Evolutionary conservation across 2,888 invertebrate species (phyloP).

Genomic region (Zygogramma bicolorata): DNA sequence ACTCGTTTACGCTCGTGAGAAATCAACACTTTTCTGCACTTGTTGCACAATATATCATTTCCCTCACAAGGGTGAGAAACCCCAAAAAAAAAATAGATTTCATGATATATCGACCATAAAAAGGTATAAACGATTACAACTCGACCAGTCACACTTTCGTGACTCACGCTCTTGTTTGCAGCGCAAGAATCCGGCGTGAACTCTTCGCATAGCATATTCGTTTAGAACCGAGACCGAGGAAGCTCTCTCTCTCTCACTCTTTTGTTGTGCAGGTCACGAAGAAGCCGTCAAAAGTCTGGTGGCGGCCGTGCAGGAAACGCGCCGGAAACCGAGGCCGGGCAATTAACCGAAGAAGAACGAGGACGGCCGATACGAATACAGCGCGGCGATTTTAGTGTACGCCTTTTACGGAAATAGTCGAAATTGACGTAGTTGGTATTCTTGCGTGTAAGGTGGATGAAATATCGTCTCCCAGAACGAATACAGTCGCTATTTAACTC

Average conservation of each 20-base stretch:
- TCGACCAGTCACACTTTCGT: no score
- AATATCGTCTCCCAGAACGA: no score
- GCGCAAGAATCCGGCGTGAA: background rate
- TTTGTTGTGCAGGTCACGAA: conserved; percentile 69
- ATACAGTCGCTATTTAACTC: no score
- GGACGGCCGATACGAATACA: conserved; percentile 34
- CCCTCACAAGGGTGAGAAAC: no score
- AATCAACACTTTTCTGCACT: no score
- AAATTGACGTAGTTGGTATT: background rate
- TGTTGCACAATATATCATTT: no score
- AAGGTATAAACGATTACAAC: no score
- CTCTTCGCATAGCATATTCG: background rate
- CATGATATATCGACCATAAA: no score
- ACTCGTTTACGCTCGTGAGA: no score
- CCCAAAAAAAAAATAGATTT: no score
- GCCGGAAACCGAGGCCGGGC: conserved; percentile 68
- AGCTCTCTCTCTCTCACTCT: background rate
- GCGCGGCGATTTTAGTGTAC: conserved; percentile 48
- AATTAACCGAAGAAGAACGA: conserved; percentile 53
- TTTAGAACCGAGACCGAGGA: conserved; percentile 6
- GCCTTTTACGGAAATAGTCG: conserved; percentile 18
- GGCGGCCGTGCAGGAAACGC: conserved; percentile 76
- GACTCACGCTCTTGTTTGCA: background rate
- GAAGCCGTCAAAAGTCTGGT: conserved; percentile 76
- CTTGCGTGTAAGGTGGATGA: background rate